Base-by-base conservation (phyloP, 2,888 invertebrate genomes). In the Gastracanthus pulcherrimus region DNA sequence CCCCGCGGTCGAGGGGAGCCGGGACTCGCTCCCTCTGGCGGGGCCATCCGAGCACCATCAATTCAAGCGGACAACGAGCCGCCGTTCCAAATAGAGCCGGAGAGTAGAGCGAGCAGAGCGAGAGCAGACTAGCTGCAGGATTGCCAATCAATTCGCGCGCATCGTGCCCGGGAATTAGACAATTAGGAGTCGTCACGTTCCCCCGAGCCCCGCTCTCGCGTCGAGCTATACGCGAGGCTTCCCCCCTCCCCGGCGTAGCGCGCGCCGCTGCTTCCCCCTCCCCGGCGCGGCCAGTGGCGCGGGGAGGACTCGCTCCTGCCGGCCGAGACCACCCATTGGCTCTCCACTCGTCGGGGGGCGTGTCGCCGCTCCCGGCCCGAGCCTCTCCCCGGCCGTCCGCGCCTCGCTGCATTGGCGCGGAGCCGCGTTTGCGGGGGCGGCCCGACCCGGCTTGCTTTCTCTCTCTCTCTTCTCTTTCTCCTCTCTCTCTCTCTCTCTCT, bases 181-280 rank as follows among this genome's bases (percentile, higher is more conserved):
- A 91, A 91, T 91, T 91, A 91, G 91, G 90, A 90, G 89, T 90
- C 91, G 91, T 91, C 90, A 91, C 91, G 91, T 91, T 89, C 87
- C 85, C 85, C 84, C 84, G 75, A 64, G 64, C 74, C 76, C 83
- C 82, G 45, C 67, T 23, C 38, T n/a, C n/a, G n/a, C n/a, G n/a
- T n/a, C n/a, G n/a, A n/a, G n/a, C n/a, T n/a, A n/a, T n/a, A n/a
- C n/a, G n/a, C n/a, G n/a, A n/a, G 69, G 66, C 80, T 13, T 38
- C 48, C 26, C 48, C 23, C 60, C n/a, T 9, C 11, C 41, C 26
- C 23, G 48, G 48, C 16, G 48, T 26, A 36, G 79, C 48, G n/a
- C 76, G 80, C 71, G 62, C 70, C 66, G 62, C 67, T 69, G 76
- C n/a, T 74, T 79, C 72, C 55, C 78, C 66, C 38, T 62, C 67